Evolutionary conservation across 2,797 vertebrate species (phyloP), one percentile per base, ranked within the genome.

Genomic region (Masticophis lateralis): DNA sequence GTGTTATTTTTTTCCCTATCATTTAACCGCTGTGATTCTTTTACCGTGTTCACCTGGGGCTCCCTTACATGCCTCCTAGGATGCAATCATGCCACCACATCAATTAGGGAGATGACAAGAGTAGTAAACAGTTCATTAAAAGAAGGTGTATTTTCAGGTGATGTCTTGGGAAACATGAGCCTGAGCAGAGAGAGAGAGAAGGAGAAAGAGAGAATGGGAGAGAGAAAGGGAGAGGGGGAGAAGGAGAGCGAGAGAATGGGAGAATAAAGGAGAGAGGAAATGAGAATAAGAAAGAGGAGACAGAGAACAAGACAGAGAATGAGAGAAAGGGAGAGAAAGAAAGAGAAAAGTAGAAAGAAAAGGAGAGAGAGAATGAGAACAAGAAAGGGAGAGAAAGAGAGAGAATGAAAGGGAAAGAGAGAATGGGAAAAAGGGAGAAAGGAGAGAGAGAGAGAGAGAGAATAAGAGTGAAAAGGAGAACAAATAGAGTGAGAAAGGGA

Each of bases 111-210:
- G 57, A 95, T 94, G 89, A 88, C 28, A 53, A 25, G 90, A 91
- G 90, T 86, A 74, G 90, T 91, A 95, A 95, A 92, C 93, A 95
- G 83, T 87, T 37, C 5, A 47, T 92, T n/a, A 94, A 95, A 95
- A 53, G 94, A 91, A 92, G 61, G 74, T 14, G 57, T 2, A 25
- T 5, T 94, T 96, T 95, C 86, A 43, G 2, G 6, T 16, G 56
- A 90, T 10, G 8, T 28, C 63, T 9, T 86, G 18, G 28, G 47
- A 63, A 93, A 87, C 28, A 11, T 25, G 32, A 28, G 51, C 28
- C 57, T 43, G 7, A 37, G 83, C 51, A 16, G 1, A 56, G 32
- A 20, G 53, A 90, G 18, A 74, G 63, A 69, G 63, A 66, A 25
- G 5, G n/a, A 69, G 63, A 69, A n/a, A 69, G 66, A 63, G 61